Base-by-base conservation (phyloP, 2,113 vertebrate genomes). In the Caloenas nicobarica region DNA sequence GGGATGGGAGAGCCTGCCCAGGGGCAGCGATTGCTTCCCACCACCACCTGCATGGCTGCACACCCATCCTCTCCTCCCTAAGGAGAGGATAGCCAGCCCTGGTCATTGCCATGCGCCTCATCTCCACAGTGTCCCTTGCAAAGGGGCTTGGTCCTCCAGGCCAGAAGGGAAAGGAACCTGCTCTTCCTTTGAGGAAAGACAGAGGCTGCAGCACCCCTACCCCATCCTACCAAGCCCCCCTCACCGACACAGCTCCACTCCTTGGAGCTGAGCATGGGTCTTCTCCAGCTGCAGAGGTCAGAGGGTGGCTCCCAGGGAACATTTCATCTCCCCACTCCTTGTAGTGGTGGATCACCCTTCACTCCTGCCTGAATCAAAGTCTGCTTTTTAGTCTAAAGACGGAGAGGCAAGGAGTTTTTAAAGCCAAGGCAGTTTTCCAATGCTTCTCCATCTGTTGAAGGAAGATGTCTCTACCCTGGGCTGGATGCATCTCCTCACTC, bases 191-290 rank as follows among this genome's bases (percentile, higher is more conserved):
- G 2, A 44, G 17, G 65, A 22, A 38, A 38, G 53, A 5, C 24
- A 51, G 19, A 51, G 21, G 31, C 54, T 3, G 2, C 33, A 62
- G 38, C 40, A 36, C 28, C 56, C 36, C 50, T 18, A 26, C 14
- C 2, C 29, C 36, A 40, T 16, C 28, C 50, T n/a, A 16, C 31
- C 36, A 34, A 16, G 10, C 14, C 38, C 44, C 19, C 22, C 28
- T 57, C 5, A 0, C 16, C 0, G 0, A 19, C 33, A 24, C 71
- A 58, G 24, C 57, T 38, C 42, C 42, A 4, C 19, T 38, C 42
- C 40, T 34, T 26, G 51, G 17, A 51, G 40, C 69, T 2, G 3
- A 36, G 42, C 25, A 48, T 0, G 0, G 48, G 28, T 17, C 31
- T 68, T 3, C 53, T 80, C 34, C 61, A 71, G 31, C 58, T n/a